Base-by-base conservation (phyloP, 2,113 vertebrate species). In the Fulica atra region DNA sequence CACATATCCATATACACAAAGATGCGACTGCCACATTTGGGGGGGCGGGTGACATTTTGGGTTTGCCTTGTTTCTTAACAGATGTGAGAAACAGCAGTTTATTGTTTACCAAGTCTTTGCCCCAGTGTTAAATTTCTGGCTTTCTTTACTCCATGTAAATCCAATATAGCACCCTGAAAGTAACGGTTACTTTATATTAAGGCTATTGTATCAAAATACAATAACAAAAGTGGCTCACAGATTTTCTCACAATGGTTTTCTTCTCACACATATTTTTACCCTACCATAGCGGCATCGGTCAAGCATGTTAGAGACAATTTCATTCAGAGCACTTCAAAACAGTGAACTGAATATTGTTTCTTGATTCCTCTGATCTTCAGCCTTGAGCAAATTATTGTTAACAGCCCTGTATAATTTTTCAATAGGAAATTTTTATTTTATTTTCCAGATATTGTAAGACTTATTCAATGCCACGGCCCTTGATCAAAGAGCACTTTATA, bases 401-500 rank as follows among this genome's bases (percentile, higher is more conserved):
- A 85, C 35, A 69, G 66, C 28, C 25, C 51, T 59, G 31, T 40
- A 50, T 53, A 64, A 87, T 16, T 76, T 95, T 94, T 59, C 69
- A 91, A 73, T 16, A 20, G 28, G 16, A 68, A 79, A 7, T 56
- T 81, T 63, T 70, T 61, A 51, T 86, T 88, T 20, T 66, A 57
- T 42, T 92, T 91, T 70, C 16, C 53, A 92, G 38, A 81, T 68
- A 78, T 38, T 73, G 31, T 77, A 69, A 89, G 35, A 70, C 69
- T 80, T 12, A 24, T 60, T 69, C 76, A 86, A 14, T 69, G 13
- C 56, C 72, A 40, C 88, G 9, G 26, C 18, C 38, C 23, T 57
- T 95, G 59, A 92, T 93, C 88, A 96, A 94, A 88, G 31, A 46
- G 16, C 17, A 63, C 68, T 81, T 69, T 60, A 81, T 63, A 91